A percentile compares a stretch with the other conserved stretches of the same genome.
phyloP scores from a whole-genome alignment of 92 coral and sea anemone genomes.

The Zoanthus solanderi region DNA sequence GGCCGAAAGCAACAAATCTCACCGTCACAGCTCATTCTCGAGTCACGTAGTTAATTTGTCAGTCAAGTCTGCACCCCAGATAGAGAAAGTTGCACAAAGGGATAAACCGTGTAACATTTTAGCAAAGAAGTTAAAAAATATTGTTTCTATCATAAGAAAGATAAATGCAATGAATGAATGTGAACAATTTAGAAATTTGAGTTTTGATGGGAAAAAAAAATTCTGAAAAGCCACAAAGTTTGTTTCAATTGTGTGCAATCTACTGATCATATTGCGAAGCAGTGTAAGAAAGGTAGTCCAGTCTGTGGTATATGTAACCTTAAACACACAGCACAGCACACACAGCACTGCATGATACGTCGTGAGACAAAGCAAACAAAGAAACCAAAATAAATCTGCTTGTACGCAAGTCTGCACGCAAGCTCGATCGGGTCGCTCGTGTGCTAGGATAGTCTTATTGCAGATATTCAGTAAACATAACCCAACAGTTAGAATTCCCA shows the following conservation, averaged over 20 bases:
- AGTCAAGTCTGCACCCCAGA: neutral
- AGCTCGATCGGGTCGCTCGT: slow-evolving; percentile 61
- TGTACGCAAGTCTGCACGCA: slow-evolving; percentile 67
- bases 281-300: slow-evolving; percentile 26
- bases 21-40: neutral
- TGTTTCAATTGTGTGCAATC: slow-evolving; percentile 37
- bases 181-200: slow-evolving; percentile 53
- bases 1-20: neutral
- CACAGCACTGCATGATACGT: slow-evolving; percentile 66
- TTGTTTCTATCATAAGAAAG: slow-evolving; percentile 69
- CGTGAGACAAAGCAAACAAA: slow-evolving; percentile 33
- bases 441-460: slow-evolving; percentile 66
- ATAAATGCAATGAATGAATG: slow-evolving; percentile 43
- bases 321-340: too few relatives aligned
- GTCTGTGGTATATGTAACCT: slow-evolving; percentile 63
- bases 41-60: neutral
- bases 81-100: neutral
- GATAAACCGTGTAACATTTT: neutral
- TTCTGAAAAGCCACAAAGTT: slow-evolving; percentile 57
- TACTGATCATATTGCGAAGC: slow-evolving; percentile 35
- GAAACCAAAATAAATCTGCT: slow-evolving; percentile 45
- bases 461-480: slow-evolving; percentile 56
- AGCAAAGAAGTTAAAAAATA: neutral
- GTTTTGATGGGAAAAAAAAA: slow-evolving; percentile 62
- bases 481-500: slow-evolving; percentile 43